Conservation (phyloP, 2,113 vertebrate genomes). For the Neogobius melanostomus region DNA sequence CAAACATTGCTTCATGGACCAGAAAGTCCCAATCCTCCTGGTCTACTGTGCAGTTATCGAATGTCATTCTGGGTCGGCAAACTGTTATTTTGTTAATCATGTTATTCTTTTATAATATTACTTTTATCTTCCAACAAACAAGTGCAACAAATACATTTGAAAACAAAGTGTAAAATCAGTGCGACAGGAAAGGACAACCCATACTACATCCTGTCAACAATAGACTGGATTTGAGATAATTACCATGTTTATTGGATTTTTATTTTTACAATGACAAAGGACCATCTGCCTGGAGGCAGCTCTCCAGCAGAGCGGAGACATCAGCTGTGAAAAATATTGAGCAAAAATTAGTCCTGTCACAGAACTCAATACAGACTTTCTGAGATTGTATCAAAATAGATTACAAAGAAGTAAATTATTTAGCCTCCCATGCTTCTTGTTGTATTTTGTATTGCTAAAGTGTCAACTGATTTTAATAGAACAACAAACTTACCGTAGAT, state of each 20-base stretch:
- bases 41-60: constrained; percentile 67
- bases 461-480: constrained; percentile 16
- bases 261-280: constrained; percentile 77
- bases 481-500: constrained; percentile 29
- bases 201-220: constrained; percentile 58
- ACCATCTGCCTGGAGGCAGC: constrained; percentile 76
- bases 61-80: constrained; percentile 18
- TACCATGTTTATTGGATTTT: constrained; percentile 86
- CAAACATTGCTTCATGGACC: constrained; percentile 72
- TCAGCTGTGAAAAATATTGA: constrained; percentile 67
- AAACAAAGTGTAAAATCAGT: constrained; percentile 8
- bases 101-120: neutral
- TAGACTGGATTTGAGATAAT: constrained; percentile 76
- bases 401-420: neutral
- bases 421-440: neutral
- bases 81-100: neutral
- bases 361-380: constrained; percentile 28
- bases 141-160: neutral
- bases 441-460: neutral
- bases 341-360: constrained; percentile 56
- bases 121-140: neutral
- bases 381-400: neutral
- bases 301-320: constrained; percentile 60
- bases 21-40: constrained; percentile 79
- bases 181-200: constrained; percentile 51